Evolutionary conservation across 2,113 vertebrate genomes (phyloP), one percentile per base, ranked within the genome.

Genomic region (Dipodomys ordii): DNA sequence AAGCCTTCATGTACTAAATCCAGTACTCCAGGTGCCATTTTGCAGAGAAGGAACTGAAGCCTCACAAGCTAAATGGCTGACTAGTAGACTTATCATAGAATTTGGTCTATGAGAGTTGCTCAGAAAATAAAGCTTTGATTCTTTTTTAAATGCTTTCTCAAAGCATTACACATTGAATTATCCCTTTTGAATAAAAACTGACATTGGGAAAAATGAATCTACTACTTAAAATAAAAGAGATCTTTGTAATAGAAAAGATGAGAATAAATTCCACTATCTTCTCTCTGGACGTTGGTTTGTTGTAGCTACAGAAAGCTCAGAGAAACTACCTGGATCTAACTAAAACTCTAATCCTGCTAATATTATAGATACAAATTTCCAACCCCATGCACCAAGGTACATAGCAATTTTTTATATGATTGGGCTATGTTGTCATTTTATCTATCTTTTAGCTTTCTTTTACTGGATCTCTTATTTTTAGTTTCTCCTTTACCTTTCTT

Each of bases 201-300:
- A 15, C n/a, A 53, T 3, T 72, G 25, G 65, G 44, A 91, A 12
- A 87, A 18, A 91, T 7, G 6, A 79, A 80, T 2, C 44, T 76
- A 81, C 28, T 74, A 92, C 53, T 60, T 53, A n/a, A 92, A 87
- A 65, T 71, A 28, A 87, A 92, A 49, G 65, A 28, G 32, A 62
- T 30, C 60, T 69, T 53, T 44, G 78, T 27, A 46, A 44, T 23
- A 68, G 44, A 85, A 32, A 62, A 53, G 11, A 28, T 49, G n/a
- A 46, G 11, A 83, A 77, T 7, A 53, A 12, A 76, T 79, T 13
- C 30, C 69, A 83, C 83, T 77, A 83, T 30, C 23, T 62, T 89
- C 72, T 87, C 46, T 78, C 53, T 74, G 20, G 25, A 25, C 11
- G 60, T 74, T 79, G 67, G 18, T 16, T 73, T 79, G 16, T 30